Evolutionary conservation across 2,888 invertebrate species (phyloP), one percentile per base, ranked within the genome.

Genomic region (Caenorhabditis virilis): DNA sequence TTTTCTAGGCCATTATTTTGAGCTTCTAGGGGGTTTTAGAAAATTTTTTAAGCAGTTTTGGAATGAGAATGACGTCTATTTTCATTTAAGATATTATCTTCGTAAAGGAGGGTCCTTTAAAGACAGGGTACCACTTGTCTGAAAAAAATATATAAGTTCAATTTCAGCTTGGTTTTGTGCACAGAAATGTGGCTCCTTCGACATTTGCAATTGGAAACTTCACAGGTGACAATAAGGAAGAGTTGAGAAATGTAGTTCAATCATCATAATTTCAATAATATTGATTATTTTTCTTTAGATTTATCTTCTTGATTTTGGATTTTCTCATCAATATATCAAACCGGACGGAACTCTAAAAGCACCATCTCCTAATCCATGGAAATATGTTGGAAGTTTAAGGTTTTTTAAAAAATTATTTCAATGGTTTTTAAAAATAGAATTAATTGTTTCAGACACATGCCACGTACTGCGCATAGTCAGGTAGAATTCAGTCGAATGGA

Each of bases 291-390:
- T 39, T 7, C 11, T 61, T 39, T 36, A 64, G 64, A 63, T 72
- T 26, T 72, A 64, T 51, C 48, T 72, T 47, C 63, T 72, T 38
- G 72, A 72, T 47, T 68, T 72, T 38, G 72, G 69, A 1, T 72
- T 72, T 25, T 61, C 65, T 3, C 64, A 64, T 20, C 69, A 72
- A 48, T 72, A 54, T 39, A 27, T 53, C n/a, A 57, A 63, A 18
- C 53, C 64, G 23, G 67, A 69, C 41, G 68, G 65, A 35, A 61
- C 55, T 0, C 35, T 69, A 23, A 72, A 72, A 52, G 58, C 61
- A 26, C 72, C 72, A 33, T 62, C 61, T 13, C 41, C 62, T 7
- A 48, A 62, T 18, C 72, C 72, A 42, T 67, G 72, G 62, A 64
- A 61, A 35, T 72, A 65, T 55, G 58, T 60, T 11, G 72, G 72